These are phyloP conservation scores for Varanus komodoensis DNA, from an alignment of 2,113 vertebrate species.

Conservation along the genomic window DNA sequence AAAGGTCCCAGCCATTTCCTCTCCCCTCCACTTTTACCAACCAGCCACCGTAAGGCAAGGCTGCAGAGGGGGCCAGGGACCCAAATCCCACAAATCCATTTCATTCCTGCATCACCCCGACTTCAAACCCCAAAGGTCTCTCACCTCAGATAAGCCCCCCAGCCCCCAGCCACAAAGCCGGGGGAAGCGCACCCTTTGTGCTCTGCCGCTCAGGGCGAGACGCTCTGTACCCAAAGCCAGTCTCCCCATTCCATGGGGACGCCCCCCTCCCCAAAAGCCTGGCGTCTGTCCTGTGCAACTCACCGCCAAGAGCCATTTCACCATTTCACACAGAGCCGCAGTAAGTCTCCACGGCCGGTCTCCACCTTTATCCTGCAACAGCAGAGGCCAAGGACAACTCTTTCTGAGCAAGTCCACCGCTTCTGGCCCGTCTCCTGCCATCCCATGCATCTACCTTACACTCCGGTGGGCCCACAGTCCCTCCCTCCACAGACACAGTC, in stretches of 20 bases:
- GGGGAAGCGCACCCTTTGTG: no score
- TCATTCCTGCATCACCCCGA: no score
- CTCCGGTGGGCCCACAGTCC: neutral
- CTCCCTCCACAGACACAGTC: neutral
- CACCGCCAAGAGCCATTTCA: neutral
- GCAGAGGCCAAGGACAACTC: neutral
- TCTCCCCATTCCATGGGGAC: neutral
- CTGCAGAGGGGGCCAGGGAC: no score
- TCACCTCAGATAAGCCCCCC: no score
- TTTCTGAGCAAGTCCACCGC: slow-evolving; percentile 10
- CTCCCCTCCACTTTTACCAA: neutral
- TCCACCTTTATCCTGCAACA: neutral
- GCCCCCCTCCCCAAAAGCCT: neutral
- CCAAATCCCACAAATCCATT: no score
- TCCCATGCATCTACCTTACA: neutral
- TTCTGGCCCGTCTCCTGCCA: slow-evolving; percentile 13
- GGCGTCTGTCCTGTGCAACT: no score
- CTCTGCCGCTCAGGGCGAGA: no score
- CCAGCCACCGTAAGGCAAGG: no score
- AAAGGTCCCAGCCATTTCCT: neutral
- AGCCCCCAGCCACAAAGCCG: no score
- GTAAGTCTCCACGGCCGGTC: neutral
- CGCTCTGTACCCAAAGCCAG: neutral
- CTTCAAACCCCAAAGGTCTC: no score
- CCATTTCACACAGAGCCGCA: no score